Base-by-base conservation (phyloP, 23 tunicate species). In the Pegea sp. region DNA sequence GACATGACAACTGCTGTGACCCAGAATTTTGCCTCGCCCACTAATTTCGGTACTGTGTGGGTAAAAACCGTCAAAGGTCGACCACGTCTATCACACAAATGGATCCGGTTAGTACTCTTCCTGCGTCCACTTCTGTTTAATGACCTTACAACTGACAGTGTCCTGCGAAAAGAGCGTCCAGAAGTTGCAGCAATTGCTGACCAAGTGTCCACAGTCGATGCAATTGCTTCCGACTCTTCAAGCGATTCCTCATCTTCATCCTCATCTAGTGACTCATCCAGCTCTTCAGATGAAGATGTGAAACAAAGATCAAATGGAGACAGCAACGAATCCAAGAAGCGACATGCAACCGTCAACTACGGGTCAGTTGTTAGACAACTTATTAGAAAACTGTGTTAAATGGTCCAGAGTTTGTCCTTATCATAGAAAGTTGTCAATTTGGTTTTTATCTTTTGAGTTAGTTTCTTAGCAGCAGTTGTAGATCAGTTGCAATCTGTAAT, bases 11-110 rank as follows among this genome's bases (percentile, higher is more conserved):
- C 69, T 31, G 99, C 99, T 0, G 93, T 78, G 25, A 91, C 99
- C 11, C 99, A 91, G 57, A 91, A 91, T 64, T 91, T 91, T 48
- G 81, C 93, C n/a, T 81, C 94, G 3, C 69, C 68, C 25, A 58
- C 99, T 0, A 91, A 91, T 65, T 75, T 91, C 48, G 73, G 71
- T 28, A 69, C 71, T 18, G 99, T 91, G 26, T 91, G 99, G 99
- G 54, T 73, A 6, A 91, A 91, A 51, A 91, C 99, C 0, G 99
- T 91, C 0, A 72, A 74, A 48, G 99, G 99, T 28, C 56, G 99
- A 28, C 99, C 99, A 29, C 55, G 66, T 48, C 64, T 91, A 5
- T 68, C 88, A 1, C 86, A 65, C 29, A 91, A 91, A 49, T 91
- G 99, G 99, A 57, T 91, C 18, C 55, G 95, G 95, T 84, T 2